A percentile compares a stretch with the other conserved stretches of the same genome.
Evolutionary conservation across 2,888 invertebrate genomes (phyloP).

Genomic region (Latrodectus hesperus): DNA sequence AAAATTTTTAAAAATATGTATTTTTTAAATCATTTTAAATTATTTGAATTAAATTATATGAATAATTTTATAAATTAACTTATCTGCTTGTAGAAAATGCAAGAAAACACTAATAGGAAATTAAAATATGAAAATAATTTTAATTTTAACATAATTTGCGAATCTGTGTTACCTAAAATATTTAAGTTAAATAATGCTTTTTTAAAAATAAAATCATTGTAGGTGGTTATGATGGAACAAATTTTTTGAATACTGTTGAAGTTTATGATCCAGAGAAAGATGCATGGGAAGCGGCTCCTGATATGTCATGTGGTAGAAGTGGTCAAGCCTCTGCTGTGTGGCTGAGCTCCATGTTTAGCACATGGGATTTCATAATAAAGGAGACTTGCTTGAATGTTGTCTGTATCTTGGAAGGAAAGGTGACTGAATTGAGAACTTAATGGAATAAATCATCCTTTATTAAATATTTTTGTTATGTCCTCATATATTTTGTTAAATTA

Average conservation of each 20-base stretch:
- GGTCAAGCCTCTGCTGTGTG: slow-evolving; percentile 95
- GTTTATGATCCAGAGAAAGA: slow-evolving; percentile 87
- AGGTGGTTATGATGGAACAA: slow-evolving; percentile 93
- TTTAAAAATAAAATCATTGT: slow-evolving; percentile 70
- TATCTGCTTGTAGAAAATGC: no score
- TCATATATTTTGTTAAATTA: no score
- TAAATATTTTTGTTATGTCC: no score
- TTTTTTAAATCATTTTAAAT: no score
- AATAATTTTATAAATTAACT: no score
- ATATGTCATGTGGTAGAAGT: slow-evolving; percentile 88
- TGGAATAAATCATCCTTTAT: no score
- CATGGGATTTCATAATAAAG: slow-evolving; percentile 72
- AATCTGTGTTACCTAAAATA: no score
- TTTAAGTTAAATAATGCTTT: no score
- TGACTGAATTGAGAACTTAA: no score
- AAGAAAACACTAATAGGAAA: background rate
- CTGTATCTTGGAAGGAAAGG: no score
- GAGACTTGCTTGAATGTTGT: background rate
- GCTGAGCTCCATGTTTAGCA: slow-evolving; percentile 81
- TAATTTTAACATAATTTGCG: background rate
- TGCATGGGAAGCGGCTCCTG: slow-evolving; percentile 84
- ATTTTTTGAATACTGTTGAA: slow-evolving; percentile 89
- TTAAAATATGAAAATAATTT: background rate
- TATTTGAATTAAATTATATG: no score
- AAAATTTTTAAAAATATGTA: no score